These are phyloP conservation scores for Micronycteris hirsuta DNA, from an alignment of 2,113 vertebrate genomes.

Conservation along the genomic window DNA sequence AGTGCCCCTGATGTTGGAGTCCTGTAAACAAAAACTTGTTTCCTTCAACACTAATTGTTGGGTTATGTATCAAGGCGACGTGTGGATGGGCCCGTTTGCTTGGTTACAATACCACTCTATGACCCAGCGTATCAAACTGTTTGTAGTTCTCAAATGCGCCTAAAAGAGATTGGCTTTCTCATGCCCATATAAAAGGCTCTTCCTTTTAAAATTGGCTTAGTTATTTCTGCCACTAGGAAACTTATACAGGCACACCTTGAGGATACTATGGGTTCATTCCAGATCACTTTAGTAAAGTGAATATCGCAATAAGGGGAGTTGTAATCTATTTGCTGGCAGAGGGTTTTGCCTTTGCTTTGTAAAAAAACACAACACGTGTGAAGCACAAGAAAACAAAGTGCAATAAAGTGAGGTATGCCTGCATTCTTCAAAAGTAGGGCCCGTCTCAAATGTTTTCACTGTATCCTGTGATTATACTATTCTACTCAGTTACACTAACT, in stretches of 20 bases:
- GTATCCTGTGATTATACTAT: not conserved
- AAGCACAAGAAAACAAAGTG: not conserved
- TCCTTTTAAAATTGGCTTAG: not conserved
- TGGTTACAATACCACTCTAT: not conserved
- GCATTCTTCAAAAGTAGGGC: not conserved
- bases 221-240: not conserved
- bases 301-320: not conserved
- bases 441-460: not conserved
- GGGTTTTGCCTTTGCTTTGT: not conserved
- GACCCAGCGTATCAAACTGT: not conserved
- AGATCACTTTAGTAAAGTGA: not conserved
- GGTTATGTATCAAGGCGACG: too few species aligned
- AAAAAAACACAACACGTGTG: not conserved
- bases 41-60: too few species aligned
- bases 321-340: not conserved
- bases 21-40: too few species aligned
- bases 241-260: not conserved
- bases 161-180: not conserved
- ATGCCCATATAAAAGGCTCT: not conserved
- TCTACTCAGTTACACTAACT: not conserved
- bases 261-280: not conserved
- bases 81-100: too few species aligned
- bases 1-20: too few species aligned
- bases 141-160: not conserved
- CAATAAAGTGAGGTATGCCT: not conserved